Evolutionary conservation across 1,140 invertebrate species (phyloP).

Genomic region (Cydia splendana): DNA sequence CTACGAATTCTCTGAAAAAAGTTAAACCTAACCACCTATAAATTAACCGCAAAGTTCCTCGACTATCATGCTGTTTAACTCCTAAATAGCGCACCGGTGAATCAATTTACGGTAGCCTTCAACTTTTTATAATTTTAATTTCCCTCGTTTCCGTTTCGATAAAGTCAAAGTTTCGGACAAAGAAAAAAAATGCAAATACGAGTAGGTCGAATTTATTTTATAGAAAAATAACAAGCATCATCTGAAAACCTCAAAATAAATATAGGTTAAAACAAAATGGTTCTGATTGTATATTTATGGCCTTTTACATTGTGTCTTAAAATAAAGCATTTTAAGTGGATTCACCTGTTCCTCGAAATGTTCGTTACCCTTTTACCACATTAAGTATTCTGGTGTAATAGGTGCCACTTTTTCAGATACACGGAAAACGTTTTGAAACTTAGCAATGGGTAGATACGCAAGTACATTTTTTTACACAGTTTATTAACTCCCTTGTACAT

Average conservation of each 20-base stretch:
- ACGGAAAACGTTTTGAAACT: constrained; percentile 11
- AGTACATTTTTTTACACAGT: too few species aligned
- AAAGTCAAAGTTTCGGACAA: background rate
- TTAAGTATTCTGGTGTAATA: constrained; percentile 39
- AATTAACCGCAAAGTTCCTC: constrained; percentile 2
- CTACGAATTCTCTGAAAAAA: constrained; percentile 47
- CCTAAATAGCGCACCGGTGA: background rate
- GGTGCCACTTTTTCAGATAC: constrained; percentile 15
- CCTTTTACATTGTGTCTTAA: constrained; percentile 34
- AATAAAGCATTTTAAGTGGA: constrained; percentile 53
- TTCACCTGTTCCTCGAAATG: constrained; percentile 54
- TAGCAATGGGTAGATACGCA: background rate
- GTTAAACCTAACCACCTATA: constrained; percentile 36
- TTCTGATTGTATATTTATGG: constrained; percentile 11
- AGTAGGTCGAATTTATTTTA: background rate
- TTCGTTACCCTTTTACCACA: constrained; percentile 52
- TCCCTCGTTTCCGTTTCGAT: background rate
- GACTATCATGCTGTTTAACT: constrained; percentile 12
- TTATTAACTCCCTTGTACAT: too few species aligned
- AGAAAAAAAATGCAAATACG: background rate
- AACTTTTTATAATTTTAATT: background rate
- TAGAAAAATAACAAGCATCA: background rate
- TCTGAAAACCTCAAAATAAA: background rate
- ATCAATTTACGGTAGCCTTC: background rate
- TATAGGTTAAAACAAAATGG: background rate